Evolutionary conservation across 2,888 invertebrate species (phyloP).

Genomic region (Mallateleia sp.): DNA sequence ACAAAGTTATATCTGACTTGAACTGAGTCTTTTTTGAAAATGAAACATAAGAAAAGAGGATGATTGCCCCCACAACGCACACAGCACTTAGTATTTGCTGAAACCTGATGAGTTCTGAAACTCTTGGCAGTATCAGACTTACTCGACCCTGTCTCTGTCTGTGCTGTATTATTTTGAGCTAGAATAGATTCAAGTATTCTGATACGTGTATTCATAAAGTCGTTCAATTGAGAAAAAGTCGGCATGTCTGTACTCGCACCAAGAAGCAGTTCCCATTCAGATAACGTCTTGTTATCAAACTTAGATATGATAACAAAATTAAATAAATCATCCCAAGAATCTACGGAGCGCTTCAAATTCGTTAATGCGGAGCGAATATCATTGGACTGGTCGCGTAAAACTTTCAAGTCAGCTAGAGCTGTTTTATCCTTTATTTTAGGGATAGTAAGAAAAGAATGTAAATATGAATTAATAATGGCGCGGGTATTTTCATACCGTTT

Average conservation of each 20-base stretch:
- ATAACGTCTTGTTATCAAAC: background rate
- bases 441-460: background rate
- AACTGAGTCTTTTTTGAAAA: no score
- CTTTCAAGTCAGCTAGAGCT: background rate
- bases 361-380: background rate
- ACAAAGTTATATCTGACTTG: no score
- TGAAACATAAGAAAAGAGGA: background rate
- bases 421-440: background rate
- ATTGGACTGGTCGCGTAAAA: background rate
- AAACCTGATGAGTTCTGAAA: background rate
- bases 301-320: background rate
- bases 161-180: background rate
- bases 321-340: background rate
- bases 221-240: conserved; percentile 11
- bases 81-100: background rate
- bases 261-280: conserved; percentile 15
- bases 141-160: background rate
- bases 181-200: background rate
- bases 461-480: background rate
- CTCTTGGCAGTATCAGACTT: background rate
- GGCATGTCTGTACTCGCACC: conserved; percentile 2
- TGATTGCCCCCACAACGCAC: conserved; percentile 5
- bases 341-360: background rate
- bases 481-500: background rate
- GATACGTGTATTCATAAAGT: conserved; percentile 21